Evolutionary conservation across 2,888 invertebrate species (phyloP).

Genomic region (Corbicula japonica): DNA sequence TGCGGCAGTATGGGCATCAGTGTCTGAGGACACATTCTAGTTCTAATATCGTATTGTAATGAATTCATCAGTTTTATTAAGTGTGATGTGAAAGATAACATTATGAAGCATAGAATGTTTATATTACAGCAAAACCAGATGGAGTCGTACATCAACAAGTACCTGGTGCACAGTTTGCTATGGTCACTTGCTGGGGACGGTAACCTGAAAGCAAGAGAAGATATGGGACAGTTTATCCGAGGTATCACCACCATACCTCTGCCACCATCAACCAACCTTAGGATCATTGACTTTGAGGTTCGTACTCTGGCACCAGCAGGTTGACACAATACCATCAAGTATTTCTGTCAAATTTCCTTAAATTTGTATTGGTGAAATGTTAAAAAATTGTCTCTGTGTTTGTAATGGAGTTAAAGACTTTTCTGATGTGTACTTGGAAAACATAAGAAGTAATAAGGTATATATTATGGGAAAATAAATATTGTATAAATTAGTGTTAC

Average conservation of each 20-base stretch:
- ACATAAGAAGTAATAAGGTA: background rate
- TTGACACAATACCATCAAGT: too few relatives aligned
- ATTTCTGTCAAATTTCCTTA: too few relatives aligned
- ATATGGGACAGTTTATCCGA: slow-evolving; percentile 98
- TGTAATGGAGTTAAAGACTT: too few relatives aligned
- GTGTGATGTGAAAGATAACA: background rate
- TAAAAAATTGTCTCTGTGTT: too few relatives aligned
- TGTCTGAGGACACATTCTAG: too few relatives aligned
- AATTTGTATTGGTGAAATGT: too few relatives aligned
- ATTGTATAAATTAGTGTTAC: background rate
- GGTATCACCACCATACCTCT: slow-evolving; percentile 97
- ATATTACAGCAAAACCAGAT: slow-evolving; percentile 91
- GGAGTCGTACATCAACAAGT: slow-evolving; percentile 97
- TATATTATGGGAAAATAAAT: background rate
- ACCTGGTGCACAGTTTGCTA: slow-evolving; percentile 95
- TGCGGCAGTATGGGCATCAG: too few relatives aligned
- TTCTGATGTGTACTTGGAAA: too few relatives aligned
- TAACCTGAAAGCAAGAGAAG: slow-evolving; percentile 97
- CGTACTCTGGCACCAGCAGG: too few relatives aligned
- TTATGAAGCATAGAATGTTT: background rate
- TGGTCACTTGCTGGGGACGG: slow-evolving; percentile 99
- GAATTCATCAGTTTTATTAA: too few relatives aligned
- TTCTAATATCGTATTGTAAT: too few relatives aligned
- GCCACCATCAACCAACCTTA: slow-evolving; percentile 93
- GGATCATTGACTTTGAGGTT: slow-evolving; percentile 99